Percentiles rank a stretch among this genome's conserved stretches.
Conservation (phyloP, 53 echinoderm and acorn worm species). For the Patiria pectinifera region DNA sequence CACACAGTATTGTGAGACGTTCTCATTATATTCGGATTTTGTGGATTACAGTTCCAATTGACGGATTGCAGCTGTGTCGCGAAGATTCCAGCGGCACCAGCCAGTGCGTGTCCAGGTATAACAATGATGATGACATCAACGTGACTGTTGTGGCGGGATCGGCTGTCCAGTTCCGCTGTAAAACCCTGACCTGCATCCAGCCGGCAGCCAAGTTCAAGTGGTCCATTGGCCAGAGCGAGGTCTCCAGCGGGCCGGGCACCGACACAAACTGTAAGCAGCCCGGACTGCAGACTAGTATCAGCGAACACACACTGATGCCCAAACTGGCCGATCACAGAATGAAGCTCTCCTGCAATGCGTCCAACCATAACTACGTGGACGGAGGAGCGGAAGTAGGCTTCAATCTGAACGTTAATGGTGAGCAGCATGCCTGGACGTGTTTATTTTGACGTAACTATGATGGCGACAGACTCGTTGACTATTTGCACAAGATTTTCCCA, state of each 20-base stretch:
- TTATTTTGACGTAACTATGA: not conserved
- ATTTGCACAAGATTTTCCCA: not conserved
- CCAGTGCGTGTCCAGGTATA: not conserved
- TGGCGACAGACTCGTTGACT: not conserved
- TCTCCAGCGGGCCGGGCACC: not conserved
- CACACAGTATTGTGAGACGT: no score
- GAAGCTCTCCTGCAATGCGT: not conserved
- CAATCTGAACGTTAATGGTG: not conserved
- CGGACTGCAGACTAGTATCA: not conserved
- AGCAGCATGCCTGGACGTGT: not conserved
- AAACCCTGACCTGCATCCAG: not conserved
- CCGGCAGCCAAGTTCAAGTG: not conserved
- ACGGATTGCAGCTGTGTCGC: not conserved
- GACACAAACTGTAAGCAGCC: not conserved
- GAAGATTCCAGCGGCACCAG: not conserved
- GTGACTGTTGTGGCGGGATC: not conserved
- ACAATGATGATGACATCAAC: not conserved
- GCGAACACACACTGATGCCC: not conserved
- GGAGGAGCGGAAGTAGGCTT: not conserved
- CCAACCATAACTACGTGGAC: not conserved
- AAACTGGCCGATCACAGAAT: not conserved
- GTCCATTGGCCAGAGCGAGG: not conserved
- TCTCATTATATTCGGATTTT: not conserved
- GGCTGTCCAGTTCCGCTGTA: not conserved
- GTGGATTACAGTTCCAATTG: not conserved